phyloP scores from a whole-genome alignment of 2,113 vertebrate genomes.

The Xiphophorus hellerii region DNA sequence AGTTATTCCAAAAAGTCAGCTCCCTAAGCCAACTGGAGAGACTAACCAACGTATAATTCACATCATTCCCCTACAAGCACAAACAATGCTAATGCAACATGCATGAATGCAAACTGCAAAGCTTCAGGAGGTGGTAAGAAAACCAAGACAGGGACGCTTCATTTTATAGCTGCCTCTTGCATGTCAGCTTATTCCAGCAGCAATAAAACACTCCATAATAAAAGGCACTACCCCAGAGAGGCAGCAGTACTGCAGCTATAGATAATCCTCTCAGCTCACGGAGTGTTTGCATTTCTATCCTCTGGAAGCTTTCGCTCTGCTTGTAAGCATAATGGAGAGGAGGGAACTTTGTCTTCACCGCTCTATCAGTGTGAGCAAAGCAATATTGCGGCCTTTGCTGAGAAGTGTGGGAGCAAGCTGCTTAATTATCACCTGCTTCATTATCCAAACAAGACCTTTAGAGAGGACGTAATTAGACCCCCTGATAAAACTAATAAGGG shows the following conservation, averaged over 20 bases:
- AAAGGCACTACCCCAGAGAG: slow-evolving; percentile 74
- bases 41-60: slow-evolving; percentile 54
- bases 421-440: slow-evolving; percentile 60
- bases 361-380: slow-evolving; percentile 53
- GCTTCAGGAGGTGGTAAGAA: slow-evolving; percentile 67
- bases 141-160: slow-evolving; percentile 66
- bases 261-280: slow-evolving; percentile 79
- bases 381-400: slow-evolving; percentile 53
- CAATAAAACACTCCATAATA: slow-evolving; percentile 84
- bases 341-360: slow-evolving; percentile 50
- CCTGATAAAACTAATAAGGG: slow-evolving; percentile 43
- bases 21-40: slow-evolving; percentile 52
- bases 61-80: slow-evolving; percentile 44
- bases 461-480: slow-evolving; percentile 56
- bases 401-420: slow-evolving; percentile 47
- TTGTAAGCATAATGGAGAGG: slow-evolving; percentile 63
- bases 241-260: slow-evolving; percentile 72
- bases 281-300: slow-evolving; percentile 68
- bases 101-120: slow-evolving; percentile 56
- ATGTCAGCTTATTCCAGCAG: slow-evolving; percentile 78
- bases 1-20: slow-evolving; percentile 56
- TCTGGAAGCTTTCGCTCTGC: slow-evolving; percentile 62
- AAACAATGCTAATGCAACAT: slow-evolving; percentile 34
- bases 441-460: slow-evolving; percentile 60
- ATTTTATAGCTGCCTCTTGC: slow-evolving; percentile 79